Conservation (phyloP, 1,140 invertebrate genomes). For the Drosophila lowei region DNA sequence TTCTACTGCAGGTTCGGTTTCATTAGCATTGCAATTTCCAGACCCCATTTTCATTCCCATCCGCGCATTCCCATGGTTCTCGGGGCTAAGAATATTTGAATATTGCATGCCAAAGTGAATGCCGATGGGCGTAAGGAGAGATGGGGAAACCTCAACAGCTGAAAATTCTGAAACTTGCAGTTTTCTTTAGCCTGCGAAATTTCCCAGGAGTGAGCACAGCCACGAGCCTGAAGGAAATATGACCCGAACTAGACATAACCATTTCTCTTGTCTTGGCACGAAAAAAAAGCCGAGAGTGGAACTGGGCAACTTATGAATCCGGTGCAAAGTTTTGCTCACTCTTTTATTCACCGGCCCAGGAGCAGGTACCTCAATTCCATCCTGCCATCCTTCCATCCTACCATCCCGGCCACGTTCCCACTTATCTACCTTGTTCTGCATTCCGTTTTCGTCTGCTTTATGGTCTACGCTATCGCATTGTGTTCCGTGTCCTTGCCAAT, state of each 20-base stretch:
- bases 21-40: constrained; percentile 57
- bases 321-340: constrained; percentile 59
- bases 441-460: constrained; percentile 35
- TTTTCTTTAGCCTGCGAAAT: constrained; percentile 45
- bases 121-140: constrained; percentile 7
- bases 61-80: constrained; percentile 14
- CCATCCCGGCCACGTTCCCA: constrained; percentile 19
- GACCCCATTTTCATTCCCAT: constrained; percentile 7
- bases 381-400: too few relatives aligned
- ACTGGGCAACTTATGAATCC: constrained; percentile 56
- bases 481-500: constrained; percentile 29
- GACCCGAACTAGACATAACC: constrained; percentile 59
- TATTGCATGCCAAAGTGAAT: constrained; percentile 57
- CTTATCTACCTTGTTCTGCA: constrained; percentile 47
- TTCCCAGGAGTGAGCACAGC: constrained; percentile 43
- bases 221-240: constrained; percentile 54
- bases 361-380: too few relatives aligned
- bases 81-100: constrained; percentile 55
- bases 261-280: constrained; percentile 36
- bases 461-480: constrained; percentile 40
- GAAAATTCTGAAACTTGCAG: constrained; percentile 48
- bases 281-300: neutral
- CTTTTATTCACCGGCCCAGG: constrained; percentile 52
- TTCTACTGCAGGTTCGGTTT: constrained; percentile 25
- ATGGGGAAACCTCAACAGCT: constrained; percentile 44